Conservation (phyloP, 1,140 invertebrate species). For the Drosophila watanabei region DNA sequence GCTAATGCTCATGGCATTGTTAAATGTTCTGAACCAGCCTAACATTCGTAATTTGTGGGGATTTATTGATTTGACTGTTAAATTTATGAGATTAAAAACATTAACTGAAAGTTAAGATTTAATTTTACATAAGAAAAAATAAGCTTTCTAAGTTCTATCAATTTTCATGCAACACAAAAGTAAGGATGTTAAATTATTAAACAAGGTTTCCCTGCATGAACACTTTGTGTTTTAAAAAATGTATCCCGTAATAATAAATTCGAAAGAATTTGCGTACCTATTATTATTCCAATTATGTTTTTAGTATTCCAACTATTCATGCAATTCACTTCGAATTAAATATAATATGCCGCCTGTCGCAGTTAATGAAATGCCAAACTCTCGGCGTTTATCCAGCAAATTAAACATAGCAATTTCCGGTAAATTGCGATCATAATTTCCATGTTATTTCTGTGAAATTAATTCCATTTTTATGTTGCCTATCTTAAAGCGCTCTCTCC, state of each 20-base stretch:
- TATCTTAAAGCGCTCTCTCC: constrained; percentile 27
- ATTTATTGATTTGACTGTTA: neutral
- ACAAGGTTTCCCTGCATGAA: neutral
- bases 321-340: neutral
- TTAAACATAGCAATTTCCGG: constrained; percentile 5
- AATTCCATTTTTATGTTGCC: constrained; percentile 12
- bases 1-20: neutral
- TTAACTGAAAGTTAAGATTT: neutral
- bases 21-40: neutral
- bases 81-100: neutral
- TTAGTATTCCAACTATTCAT: constrained; percentile 2
- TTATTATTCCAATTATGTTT: neutral
- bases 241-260: neutral
- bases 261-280: neutral
- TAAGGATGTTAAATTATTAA: neutral
- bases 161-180: too few relatives aligned
- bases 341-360: neutral
- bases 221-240: neutral
- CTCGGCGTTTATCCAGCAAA: constrained; percentile 4
- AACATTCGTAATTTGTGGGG: neutral
- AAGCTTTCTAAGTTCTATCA: neutral
- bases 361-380: neutral
- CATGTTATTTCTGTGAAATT: constrained; percentile 21
- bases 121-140: neutral
- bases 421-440: constrained; percentile 12